Conservation (phyloP, 92 coral and sea anemone genomes). For the Epizoanthus illoricatus region DNA sequence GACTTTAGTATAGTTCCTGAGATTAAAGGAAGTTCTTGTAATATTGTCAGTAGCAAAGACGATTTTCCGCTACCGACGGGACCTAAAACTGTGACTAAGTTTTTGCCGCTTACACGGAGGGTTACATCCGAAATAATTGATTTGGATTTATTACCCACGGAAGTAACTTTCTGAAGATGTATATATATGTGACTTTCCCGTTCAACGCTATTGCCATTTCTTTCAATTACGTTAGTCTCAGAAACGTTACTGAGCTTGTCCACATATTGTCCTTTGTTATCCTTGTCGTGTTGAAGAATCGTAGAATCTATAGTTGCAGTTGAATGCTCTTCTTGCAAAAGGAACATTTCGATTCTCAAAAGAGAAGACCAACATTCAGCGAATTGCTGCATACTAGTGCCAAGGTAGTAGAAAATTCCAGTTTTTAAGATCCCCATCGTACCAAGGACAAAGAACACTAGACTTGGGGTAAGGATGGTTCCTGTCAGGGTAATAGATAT, state of each 20-base stretch:
- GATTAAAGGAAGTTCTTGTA: not conserved
- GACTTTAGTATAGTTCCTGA: not conserved
- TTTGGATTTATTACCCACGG: not conserved
- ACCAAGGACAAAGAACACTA: not conserved
- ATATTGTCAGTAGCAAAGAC: not conserved
- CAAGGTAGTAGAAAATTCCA: conserved; percentile 4
- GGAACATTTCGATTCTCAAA: not conserved
- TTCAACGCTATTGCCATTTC: not conserved
- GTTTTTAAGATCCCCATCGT: not conserved
- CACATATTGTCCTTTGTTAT: not conserved
- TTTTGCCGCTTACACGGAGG: not conserved
- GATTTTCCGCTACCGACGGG: conserved; percentile 15
- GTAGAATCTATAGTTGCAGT: not conserved
- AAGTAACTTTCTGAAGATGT: not conserved
- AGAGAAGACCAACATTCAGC: conserved; percentile 6
- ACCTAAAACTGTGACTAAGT: not conserved
- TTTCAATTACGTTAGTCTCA: not conserved
- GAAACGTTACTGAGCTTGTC: not conserved
- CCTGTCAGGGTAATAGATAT: not conserved
- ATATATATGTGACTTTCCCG: not conserved
- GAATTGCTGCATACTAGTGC: not conserved
- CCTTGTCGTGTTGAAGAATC: not conserved
- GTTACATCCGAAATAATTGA: not conserved
- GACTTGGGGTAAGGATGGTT: not conserved
- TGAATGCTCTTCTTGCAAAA: not conserved